A percentile compares a stretch with the other conserved stretches of the same genome.
phyloP scores from a whole-genome alignment of 2,797 vertebrate genomes.

The Danionella dracula region DNA sequence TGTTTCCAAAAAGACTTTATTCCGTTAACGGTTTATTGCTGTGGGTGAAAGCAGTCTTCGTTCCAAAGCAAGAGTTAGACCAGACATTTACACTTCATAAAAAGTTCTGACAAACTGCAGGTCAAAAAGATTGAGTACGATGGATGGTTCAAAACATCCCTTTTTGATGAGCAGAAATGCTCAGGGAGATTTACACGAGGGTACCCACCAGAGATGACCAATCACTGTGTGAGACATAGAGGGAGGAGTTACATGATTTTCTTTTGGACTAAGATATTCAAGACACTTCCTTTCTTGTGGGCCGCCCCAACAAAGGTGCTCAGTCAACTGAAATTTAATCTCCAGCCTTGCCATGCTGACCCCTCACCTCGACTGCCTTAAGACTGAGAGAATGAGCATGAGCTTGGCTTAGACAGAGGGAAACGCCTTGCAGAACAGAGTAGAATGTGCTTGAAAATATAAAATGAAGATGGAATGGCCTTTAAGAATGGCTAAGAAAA shows the following conservation, averaged over 20 bases:
- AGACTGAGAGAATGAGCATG: slow-evolving; percentile 30
- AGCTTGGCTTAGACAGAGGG: slow-evolving; percentile 11
- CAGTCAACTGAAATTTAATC: slow-evolving; percentile 69
- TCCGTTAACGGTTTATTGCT: too few relatives aligned
- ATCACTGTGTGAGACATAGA: neutral
- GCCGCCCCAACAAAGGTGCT: slow-evolving; percentile 62
- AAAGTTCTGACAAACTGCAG: slow-evolving; percentile 20
- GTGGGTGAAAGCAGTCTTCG: too few relatives aligned
- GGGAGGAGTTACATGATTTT: slow-evolving; percentile 33
- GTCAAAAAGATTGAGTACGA: slow-evolving; percentile 39
- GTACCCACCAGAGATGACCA: slow-evolving; percentile 4
- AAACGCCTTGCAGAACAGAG: slow-evolving; percentile 16
- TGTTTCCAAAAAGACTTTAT: too few relatives aligned
- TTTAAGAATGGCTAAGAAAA: slow-evolving; percentile 32
- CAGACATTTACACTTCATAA: slow-evolving; percentile 41
- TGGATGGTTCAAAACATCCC: slow-evolving; percentile 45
- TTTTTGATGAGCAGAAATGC: slow-evolving; percentile 40
- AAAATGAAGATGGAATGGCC: slow-evolving; percentile 43
- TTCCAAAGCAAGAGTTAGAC: slow-evolving; percentile 23
- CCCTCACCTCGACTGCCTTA: slow-evolving; percentile 54
- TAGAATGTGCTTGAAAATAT: slow-evolving; percentile 33
- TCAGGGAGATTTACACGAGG: neutral
- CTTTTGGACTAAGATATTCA: slow-evolving; percentile 43
- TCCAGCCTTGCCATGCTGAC: slow-evolving; percentile 59
- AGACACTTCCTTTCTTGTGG: slow-evolving; percentile 50